Conservation (phyloP, 2,113 vertebrate genomes). For the Siniperca knerii region DNA sequence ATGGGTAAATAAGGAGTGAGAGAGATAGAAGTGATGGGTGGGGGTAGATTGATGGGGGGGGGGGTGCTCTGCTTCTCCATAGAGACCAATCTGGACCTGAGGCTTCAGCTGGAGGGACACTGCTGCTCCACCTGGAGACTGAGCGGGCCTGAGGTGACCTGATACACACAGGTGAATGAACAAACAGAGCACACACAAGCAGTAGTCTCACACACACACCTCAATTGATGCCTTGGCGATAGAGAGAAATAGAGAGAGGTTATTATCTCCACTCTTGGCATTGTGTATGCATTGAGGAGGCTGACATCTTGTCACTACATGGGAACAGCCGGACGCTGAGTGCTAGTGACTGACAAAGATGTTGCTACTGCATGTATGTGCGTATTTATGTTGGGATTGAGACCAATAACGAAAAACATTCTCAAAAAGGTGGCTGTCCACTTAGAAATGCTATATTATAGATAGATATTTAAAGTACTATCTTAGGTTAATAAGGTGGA, state of each 20-base stretch:
- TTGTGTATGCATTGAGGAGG: slow-evolving; percentile 26
- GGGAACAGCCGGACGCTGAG: slow-evolving; percentile 17
- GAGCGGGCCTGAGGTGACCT: slow-evolving; percentile 25
- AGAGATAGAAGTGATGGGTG: neutral
- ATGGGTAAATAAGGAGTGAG: neutral
- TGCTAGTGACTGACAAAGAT: slow-evolving; percentile 27
- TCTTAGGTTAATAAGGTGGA: no score
- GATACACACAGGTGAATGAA: slow-evolving; percentile 17
- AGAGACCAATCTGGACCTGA: slow-evolving; percentile 54
- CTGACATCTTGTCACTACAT: slow-evolving; percentile 46
- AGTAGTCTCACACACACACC: neutral
- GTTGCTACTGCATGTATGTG: slow-evolving; percentile 2
- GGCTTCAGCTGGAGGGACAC: slow-evolving; percentile 17
- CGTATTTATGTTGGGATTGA: neutral
- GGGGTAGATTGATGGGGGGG: neutral
- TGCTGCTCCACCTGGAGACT: slow-evolving; percentile 44
- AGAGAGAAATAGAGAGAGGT: slow-evolving; percentile 12
- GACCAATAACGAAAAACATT: no score
- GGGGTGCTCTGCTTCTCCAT: slow-evolving; percentile 18
- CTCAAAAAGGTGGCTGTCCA: no score
- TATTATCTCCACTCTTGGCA: slow-evolving; percentile 27
- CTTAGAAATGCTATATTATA: no score
- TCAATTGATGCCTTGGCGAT: neutral
- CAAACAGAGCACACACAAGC: neutral
- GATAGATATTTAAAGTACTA: no score